Evolutionary conservation across 1,140 invertebrate genomes (phyloP), one percentile per base, ranked within the genome.

Genomic region (Brachionus manjavacas): DNA sequence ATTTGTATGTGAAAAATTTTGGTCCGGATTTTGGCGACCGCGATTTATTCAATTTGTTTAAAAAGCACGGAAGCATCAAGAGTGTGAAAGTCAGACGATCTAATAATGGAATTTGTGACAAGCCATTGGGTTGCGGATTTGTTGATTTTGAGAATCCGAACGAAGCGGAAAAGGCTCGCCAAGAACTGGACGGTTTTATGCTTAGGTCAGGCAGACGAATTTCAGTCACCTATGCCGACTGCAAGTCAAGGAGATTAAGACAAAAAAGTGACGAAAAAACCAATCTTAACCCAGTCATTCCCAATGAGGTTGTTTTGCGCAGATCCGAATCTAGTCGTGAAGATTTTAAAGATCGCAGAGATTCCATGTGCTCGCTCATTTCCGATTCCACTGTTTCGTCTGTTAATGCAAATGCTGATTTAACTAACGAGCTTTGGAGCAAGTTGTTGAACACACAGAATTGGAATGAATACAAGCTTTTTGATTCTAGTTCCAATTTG

Each of bases 1-100:
- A 81, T 68, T 81, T 81, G 28, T 81, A 81, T 46, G 79, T 81
- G 25, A 81, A 81, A 64, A 81, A 81, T 68, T 81, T 81, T 81
- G 79, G 79, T 60, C 23, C 52, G 20, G 64, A 68, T 20, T 81
- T 81, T 68, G 79, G 79, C 12, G 79, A 81, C 41, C 11, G 79
- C 14, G 79, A 81, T 12, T 28, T 81, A 16, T 81, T 64, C 28
- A 81, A 64, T 28, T 81, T 81, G 52, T 81, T 81, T 55, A 81
- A 81, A 68, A 20, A 14, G 16, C 64, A 23, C 14, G 79, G 79
- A 23, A 81, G 79, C 12, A 81, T 81, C n/a, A 81, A 81, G 31
- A 81, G 79, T 43, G 79, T 55, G 9, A 81, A 81, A 81, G 79
- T 81, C 1, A 60, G 79, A 39, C 7, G 79, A 60, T 41, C 64